These are phyloP conservation scores for Panopea generosa DNA, from an alignment of 2,888 invertebrate species.

Conservation along the genomic window DNA sequence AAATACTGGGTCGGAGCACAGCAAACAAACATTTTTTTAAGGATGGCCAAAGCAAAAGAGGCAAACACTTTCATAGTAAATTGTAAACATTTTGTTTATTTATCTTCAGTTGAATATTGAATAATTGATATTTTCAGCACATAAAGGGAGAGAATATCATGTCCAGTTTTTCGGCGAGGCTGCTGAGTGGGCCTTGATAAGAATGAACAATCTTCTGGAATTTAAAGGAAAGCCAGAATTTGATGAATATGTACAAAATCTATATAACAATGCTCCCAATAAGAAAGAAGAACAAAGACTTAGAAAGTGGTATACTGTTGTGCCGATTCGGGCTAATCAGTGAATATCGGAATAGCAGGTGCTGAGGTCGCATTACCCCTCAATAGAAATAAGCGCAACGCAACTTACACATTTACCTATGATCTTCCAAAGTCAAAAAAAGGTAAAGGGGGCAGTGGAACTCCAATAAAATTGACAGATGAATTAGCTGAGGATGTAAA, in stretches of 20 bases:
- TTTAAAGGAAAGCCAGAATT: constrained; percentile 90
- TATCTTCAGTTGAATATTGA: too few relatives aligned
- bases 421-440: constrained; percentile 50
- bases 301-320: constrained; percentile 71
- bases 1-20: too few relatives aligned
- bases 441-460: neutral
- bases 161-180: constrained; percentile 96
- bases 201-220: constrained; percentile 88
- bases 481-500: constrained; percentile 47
- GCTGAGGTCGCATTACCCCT: constrained; percentile 88
- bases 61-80: too few relatives aligned
- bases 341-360: constrained; percentile 92
- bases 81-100: too few relatives aligned
- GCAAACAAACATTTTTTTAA: too few relatives aligned
- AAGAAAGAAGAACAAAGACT: constrained; percentile 64
- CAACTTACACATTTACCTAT: constrained; percentile 80
- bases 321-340: constrained; percentile 87
- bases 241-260: constrained; percentile 85
- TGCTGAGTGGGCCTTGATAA: constrained; percentile 92
- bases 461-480: constrained; percentile 27
- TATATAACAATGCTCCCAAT: constrained; percentile 63
- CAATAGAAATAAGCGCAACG: constrained; percentile 72
- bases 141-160: constrained; percentile 87
- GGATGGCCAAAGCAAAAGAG: too few relatives aligned
- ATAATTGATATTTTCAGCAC: too few relatives aligned